These are phyloP conservation scores for Nesospiza acunhae DNA, from an alignment of 2,113 vertebrate species.

Conservation along the genomic window DNA sequence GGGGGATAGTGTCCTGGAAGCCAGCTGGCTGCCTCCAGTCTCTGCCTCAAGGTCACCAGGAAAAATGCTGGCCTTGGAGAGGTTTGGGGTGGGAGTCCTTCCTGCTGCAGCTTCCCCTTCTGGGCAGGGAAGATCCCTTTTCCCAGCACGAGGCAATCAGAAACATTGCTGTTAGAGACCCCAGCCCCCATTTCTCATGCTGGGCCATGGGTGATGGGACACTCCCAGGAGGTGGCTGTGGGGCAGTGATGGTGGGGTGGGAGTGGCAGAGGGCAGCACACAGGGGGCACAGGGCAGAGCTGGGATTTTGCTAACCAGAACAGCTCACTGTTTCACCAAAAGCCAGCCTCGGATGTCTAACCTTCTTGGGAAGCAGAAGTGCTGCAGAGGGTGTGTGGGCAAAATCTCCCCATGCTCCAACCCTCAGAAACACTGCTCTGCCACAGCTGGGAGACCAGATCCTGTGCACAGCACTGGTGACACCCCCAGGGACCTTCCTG, in stretches of 20 bases:
- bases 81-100: not conserved
- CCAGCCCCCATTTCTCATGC: not conserved
- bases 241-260: fast-evolving
- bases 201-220: fast-evolving
- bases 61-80: fast-evolving
- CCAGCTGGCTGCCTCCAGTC: not conserved
- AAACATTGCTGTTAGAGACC: not conserved
- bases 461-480: not conserved
- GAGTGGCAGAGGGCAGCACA: fast-evolving
- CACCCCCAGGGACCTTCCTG: not conserved
- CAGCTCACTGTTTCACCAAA: not conserved
- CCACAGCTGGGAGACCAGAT: not conserved
- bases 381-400: not conserved
- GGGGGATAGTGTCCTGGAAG: not conserved
- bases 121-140: not conserved
- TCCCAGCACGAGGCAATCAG: fast-evolving
- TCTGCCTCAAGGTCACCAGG: not conserved
- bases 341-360: not conserved
- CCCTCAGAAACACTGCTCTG: not conserved
- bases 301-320: not conserved
- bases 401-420: not conserved
- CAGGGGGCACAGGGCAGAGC: too few relatives aligned
- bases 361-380: not conserved
- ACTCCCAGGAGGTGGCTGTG: fast-evolving
- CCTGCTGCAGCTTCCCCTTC: not conserved